Evolutionary conservation across 2,888 invertebrate species (phyloP), one percentile per base, ranked within the genome.

Genomic region (Pseudococcus longispinus): DNA sequence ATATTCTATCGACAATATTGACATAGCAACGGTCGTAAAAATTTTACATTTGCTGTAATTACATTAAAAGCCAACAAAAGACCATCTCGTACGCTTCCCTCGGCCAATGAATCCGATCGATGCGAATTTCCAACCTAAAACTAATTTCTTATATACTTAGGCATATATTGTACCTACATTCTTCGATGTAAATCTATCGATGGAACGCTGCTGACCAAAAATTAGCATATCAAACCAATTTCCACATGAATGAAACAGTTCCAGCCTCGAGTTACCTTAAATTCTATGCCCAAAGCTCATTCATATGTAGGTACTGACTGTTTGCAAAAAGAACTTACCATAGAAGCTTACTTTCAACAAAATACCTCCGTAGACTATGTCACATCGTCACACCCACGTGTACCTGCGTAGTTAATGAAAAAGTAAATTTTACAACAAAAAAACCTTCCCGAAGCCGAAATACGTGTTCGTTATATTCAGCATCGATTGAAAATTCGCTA

Each of bases 1-100:
- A 80, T 80, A 80, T 42, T 80, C 20, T 42, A 80, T 42, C 42
- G 77, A 80, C 77, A 80, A 80, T 42, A 80, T 80, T 80, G 77
- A 80, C 42, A 80, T 80, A 37, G 77, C 77, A 80, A 80, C 42
- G 11, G 42, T 42, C 77, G 42, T 80, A 42, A 80, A 80, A 80
- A 20, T 80, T 80, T 23, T 20, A 80, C 42, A 80, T 80, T 26
- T 42, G 42, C 11, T 80, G 77, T 80, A 80, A 42, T 42, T 42
- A 80, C 77, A 80, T 80, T 80, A 80, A 80, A 80, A 80, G 15
- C 77, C 32, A n/a, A 32, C 77, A 18, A 32, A 77, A 77, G 26
- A 37, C 37, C 18, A n/a, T n/a, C 37, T 77, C 77, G 37, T 77
- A 37, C 77, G 9, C 26, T 4, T 32, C 77, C n/a, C 6, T 32